Conservation (phyloP, 2,797 vertebrate genomes). For the Hoplostethus atlanticus region DNA sequence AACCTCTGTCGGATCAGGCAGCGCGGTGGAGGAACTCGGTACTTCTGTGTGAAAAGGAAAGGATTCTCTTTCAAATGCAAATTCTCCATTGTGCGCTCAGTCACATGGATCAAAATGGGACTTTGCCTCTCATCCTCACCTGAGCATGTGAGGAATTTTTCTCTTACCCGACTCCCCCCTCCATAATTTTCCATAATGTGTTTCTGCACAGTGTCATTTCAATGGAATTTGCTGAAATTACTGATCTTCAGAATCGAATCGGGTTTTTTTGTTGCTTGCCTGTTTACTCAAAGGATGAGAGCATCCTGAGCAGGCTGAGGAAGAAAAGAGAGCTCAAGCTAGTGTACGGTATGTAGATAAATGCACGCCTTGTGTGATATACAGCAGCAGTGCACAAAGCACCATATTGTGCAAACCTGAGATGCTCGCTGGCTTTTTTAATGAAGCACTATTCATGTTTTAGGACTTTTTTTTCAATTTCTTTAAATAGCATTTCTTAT, state of each 20-base stretch:
- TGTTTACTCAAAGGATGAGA: conserved; percentile 33
- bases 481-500: conserved; percentile 5
- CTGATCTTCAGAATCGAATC: conserved; percentile 51
- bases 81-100: conserved; percentile 46
- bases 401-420: neutral
- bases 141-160: conserved; percentile 42
- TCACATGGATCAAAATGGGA: conserved; percentile 50
- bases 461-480: neutral
- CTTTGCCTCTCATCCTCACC: conserved; percentile 48
- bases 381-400: conserved; percentile 19
- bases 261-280: conserved; percentile 37
- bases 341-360: conserved; percentile 3
- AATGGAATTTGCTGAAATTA: conserved; percentile 52
- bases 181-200: conserved; percentile 55
- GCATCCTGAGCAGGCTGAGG: neutral
- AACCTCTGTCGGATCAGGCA: neutral
- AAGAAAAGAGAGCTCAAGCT: conserved; percentile 39
- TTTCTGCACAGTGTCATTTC: conserved; percentile 50
- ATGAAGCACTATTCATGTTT: conserved; percentile 4
- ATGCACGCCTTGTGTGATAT: conserved; percentile 4
- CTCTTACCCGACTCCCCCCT: conserved; percentile 14
- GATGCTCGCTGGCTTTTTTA: conserved; percentile 28
- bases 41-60: conserved; percentile 33
- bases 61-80: conserved; percentile 68
- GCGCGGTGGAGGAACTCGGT: conserved; percentile 32